Evolutionary conservation across 2,113 vertebrate genomes (phyloP), one percentile per base, ranked within the genome.

Genomic region (Craseonycteris thonglongyai): DNA sequence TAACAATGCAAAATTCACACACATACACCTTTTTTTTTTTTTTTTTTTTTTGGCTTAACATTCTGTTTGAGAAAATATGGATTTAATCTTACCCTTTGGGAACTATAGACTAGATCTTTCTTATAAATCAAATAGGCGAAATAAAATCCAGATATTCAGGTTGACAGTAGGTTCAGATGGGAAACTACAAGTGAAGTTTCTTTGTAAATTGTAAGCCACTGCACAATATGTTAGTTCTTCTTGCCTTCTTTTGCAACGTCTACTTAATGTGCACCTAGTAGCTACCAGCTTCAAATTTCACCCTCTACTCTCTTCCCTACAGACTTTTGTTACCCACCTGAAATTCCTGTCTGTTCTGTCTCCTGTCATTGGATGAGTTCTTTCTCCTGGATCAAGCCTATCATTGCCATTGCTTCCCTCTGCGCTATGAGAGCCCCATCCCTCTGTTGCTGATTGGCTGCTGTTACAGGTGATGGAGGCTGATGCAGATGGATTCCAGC

Each of bases 401-500:
- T 75, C 66, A 45, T 42, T 54, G 33, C 66, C 93, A 87, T 92
- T 38, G 76, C 63, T 81, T 85, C 35, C 63, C 87, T 92, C 66
- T 93, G 84, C 87, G 78, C 72, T 71, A 74, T 56, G 80, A 87
- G 56, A 92, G 58, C 90, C 96, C 80, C 93, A 72, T 97, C 95
- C 93, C 96, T 96, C 90, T 97, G 96, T 93, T 90, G 94, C 97
- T 97, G 97, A 96, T 97, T 98, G 96, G 97, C 96, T 97, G 96
- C 95, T 97, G 83, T 97, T 97, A 95, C 96, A 97, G 97, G 97
- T 97, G 96, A 98, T 97, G 93, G 94, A 98, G 98, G 96, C 94
- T 97, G 96, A 97, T 96, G 96, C 97, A 98, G 97, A 98, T 98
- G 97, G 98, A 98, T 98, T 98, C 97, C 96, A 98, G 98, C 94